Percentiles rank a stretch among this genome's conserved stretches.
phyloP scores from a whole-genome alignment of 2,797 vertebrate species.

The Aeoliscus strigatus region DNA sequence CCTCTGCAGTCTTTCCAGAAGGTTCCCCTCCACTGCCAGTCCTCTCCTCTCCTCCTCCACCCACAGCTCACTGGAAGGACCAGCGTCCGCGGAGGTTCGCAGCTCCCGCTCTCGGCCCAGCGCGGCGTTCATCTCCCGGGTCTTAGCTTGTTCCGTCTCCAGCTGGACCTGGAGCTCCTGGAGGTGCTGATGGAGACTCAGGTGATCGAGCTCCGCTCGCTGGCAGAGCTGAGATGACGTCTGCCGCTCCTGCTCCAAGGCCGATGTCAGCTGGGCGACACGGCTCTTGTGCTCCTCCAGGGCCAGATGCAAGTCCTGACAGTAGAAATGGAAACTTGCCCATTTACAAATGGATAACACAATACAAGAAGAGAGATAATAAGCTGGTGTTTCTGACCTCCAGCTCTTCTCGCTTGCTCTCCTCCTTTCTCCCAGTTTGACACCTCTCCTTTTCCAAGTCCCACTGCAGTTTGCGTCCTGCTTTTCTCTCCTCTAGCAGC shows the following conservation, averaged over 20 bases:
- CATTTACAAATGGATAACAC: background rate
- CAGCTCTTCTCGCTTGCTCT: conserved; percentile 82
- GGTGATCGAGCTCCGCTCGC: conserved; percentile 73
- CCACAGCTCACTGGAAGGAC: conserved; percentile 34
- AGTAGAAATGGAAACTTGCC: conserved; percentile 7
- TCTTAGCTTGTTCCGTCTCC: conserved; percentile 80
- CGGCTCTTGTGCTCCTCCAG: conserved; percentile 80
- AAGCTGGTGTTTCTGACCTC: conserved; percentile 74
- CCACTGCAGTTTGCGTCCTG: conserved; percentile 86
- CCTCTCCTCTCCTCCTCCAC: conserved; percentile 10
- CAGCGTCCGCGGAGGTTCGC: conserved; percentile 34
- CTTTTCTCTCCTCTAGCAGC: conserved; percentile 83
- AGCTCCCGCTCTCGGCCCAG: conserved; percentile 81
- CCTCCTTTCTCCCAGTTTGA: conserved; percentile 74
- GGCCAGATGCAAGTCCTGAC: conserved; percentile 84
- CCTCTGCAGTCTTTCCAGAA: conserved; percentile 81
- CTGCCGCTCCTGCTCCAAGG: conserved; percentile 81
- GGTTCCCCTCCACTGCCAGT: conserved; percentile 29
- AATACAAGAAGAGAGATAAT: background rate
- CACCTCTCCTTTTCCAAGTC: conserved; percentile 84
- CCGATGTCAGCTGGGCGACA: conserved; percentile 70
- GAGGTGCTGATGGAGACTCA: conserved; percentile 67
- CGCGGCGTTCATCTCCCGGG: conserved; percentile 78
- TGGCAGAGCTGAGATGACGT: conserved; percentile 75
- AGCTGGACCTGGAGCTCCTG: conserved; percentile 81